Conservation (phyloP, 1,140 invertebrate species). For the Hestina assimilis region DNA sequence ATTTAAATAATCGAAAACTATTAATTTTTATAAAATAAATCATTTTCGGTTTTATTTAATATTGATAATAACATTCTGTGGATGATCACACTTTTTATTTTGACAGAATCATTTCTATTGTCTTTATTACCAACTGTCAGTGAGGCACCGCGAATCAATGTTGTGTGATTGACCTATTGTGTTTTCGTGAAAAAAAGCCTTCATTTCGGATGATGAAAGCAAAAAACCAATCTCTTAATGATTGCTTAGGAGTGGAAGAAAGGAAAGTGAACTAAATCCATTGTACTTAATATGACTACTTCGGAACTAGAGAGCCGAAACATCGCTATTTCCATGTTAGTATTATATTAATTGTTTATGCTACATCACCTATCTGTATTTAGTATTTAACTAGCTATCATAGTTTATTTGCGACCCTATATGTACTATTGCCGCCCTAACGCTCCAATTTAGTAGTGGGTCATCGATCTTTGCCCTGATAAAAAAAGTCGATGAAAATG, state of each 20-base stretch:
- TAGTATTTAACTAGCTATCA: slow-evolving; percentile 6
- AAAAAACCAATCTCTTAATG: slow-evolving; percentile 54
- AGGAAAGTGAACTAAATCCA: slow-evolving; percentile 44
- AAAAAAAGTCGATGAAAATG: background rate
- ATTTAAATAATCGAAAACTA: too few relatives aligned
- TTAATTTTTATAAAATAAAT: too few relatives aligned
- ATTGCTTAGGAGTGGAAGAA: slow-evolving; percentile 43
- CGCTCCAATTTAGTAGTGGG: slow-evolving; percentile 18
- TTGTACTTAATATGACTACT: slow-evolving; percentile 55
- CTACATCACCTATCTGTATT: slow-evolving; percentile 8
- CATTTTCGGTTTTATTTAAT: too few relatives aligned
- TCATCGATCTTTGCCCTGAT: slow-evolving; percentile 34
- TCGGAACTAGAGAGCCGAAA: slow-evolving; percentile 69
- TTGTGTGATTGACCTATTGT: slow-evolving; percentile 42
- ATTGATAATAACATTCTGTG: too few relatives aligned
- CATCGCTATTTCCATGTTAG: slow-evolving; percentile 70
- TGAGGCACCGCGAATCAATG: slow-evolving; percentile 44
- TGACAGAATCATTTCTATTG: background rate
- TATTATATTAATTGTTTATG: slow-evolving; percentile 44
- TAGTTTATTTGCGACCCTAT: slow-evolving; percentile 15
- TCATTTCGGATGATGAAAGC: slow-evolving; percentile 69
- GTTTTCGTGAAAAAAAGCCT: slow-evolving; percentile 62
- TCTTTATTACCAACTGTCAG: slow-evolving; percentile 32
- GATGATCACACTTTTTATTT: background rate
- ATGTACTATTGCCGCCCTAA: background rate